Conservation (phyloP, 2,888 invertebrate genomes). For the Venusia cambrica region DNA sequence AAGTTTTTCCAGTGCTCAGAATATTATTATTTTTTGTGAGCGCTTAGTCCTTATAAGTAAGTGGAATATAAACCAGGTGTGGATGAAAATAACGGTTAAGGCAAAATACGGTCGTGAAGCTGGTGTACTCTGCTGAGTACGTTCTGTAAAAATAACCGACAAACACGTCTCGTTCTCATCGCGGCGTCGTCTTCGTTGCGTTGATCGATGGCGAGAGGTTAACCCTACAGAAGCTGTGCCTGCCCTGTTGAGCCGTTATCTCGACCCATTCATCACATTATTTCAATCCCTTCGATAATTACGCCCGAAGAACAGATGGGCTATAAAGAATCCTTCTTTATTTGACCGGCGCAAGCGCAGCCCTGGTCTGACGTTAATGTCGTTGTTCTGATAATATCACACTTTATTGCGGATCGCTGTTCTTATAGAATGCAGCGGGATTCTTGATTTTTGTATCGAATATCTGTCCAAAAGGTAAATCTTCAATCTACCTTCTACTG, state of each 20-base stretch:
- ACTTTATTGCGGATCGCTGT: constrained; percentile 9
- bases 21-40: no score
- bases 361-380: constrained; percentile 16
- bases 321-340: constrained; percentile 14
- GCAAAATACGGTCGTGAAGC: no score
- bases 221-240: no score
- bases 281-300: constrained; percentile 11
- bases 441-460: constrained; percentile 8
- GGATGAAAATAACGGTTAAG: no score
- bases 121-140: no score
- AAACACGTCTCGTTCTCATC: no score
- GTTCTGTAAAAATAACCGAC: no score
- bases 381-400: constrained; percentile 11
- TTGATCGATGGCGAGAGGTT: no score
- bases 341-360: constrained; percentile 4
- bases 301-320: constrained; percentile 3
- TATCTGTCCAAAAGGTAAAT: constrained; percentile 5
- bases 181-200: no score
- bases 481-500: background rate
- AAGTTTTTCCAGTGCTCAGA: no score
- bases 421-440: background rate
- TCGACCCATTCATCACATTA: constrained; percentile 4
- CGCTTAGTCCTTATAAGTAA: no score
- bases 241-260: constrained; percentile 7
- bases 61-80: no score